Evolutionary conservation across 2,888 invertebrate genomes (phyloP), one percentile per base, ranked within the genome.

Genomic region (Mamestra brassicae): DNA sequence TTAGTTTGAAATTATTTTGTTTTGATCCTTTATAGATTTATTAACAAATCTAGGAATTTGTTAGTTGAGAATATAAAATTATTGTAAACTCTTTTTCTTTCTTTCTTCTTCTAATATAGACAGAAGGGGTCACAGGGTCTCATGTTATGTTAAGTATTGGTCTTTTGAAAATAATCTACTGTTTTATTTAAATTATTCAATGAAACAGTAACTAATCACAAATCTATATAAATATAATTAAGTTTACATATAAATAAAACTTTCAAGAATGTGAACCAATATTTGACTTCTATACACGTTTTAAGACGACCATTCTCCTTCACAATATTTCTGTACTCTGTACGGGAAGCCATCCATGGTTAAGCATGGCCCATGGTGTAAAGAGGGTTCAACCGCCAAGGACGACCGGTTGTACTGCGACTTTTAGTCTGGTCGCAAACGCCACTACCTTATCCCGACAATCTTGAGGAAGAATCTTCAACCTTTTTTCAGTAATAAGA

Each of bases 351-450:
- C 86, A 87, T 87, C 86, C 86, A 87, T 87, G 88, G 84, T 71
- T 85, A 71, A 84, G 76, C 84, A 78, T 66, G 69, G 50, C 10
- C 50, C 50, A 69, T 69, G 17, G 69, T 66, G 66, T 69, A 50
- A 67, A 81, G 87, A 87, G 88, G 89, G 91, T 92, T 91, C 89
- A 92, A 86, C 83, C 87, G 83, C 89, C 94, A 94, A 95, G 94
- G 94, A 92, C 91, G 90, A 80, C 87, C 81, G 80, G 87, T 88
- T 80, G 76, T 72, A 69, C 61, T 77, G 77, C 67, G 61, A 62
- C 82, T 85, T 76, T 81, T 67, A 68, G 77, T 92, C 93, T 93
- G 93, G 92, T 93, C 85, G 63, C 83, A 82, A 76, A 76, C 68
- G 72, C 70, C 74, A 66, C 66, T 73, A 80, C 72, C 72, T 76